Base-by-base conservation (phyloP, 2,113 vertebrate genomes). In the Lepus timidus region DNA sequence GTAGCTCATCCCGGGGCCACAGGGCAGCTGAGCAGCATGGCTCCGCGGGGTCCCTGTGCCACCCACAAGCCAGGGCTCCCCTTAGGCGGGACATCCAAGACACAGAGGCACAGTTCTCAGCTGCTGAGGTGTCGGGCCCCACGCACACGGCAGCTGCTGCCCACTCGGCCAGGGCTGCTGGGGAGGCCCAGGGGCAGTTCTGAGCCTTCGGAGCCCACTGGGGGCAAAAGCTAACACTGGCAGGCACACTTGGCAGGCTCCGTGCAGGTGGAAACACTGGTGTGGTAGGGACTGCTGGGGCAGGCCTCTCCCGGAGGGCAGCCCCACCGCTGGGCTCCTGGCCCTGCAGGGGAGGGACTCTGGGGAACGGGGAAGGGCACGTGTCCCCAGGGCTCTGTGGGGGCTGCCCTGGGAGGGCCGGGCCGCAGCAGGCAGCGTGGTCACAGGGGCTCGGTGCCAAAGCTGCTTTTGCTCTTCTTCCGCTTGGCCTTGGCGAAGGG, bases 391-490 rank as follows among this genome's bases (percentile, higher is more conserved):
- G 73, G 61, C 27, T 83, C 80, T 67, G 31, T 36, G 14, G 39
- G 81, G 36, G 73, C 90, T 49, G 71, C 65, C 27, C 74, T 61
- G 80, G 71, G 67, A 39, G 49, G 67, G 79, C 70, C 80, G 68
- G 94, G 58, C 36, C 2, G 79, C 44, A 17, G 92, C 68, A 3
- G 74, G 95, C 85, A 90, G 90, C 87, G 8, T 31, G 25, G 5
- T 98, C 97, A 98, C 86, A 93, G 96, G 4, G 93, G 97, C 31
- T 97, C 98, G 13, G 61, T 89, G 11, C 95, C 39, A 33, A 98
- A 95, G 96, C 95, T 97, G 71, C 92, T 71, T 97, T 98, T 99
- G 98, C 97, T 98, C 93, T 99, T 99, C 96, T 98, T 99, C 64
- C 98, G 98, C 97, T 97, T 99, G 94, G 97, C 97, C 97, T 98